These are phyloP conservation scores for Gadopsis marmoratus DNA, from an alignment of 2,797 vertebrate species.

Conservation along the genomic window DNA sequence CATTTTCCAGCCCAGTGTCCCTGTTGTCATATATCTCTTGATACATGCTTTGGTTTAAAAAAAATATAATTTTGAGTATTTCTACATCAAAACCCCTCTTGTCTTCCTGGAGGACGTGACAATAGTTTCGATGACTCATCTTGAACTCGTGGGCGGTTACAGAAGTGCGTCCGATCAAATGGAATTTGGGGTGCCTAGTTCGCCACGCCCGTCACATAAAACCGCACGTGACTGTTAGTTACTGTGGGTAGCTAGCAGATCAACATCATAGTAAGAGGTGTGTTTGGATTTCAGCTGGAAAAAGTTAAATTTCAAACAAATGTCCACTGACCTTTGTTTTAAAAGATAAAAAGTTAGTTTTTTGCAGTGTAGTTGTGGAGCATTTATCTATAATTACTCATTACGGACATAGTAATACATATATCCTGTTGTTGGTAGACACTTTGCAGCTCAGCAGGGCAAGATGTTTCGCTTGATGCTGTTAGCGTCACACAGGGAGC, in stretches of 20 bases:
- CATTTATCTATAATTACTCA: not conserved
- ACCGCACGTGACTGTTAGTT: not conserved
- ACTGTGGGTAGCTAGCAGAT: not conserved
- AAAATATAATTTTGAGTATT: not conserved
- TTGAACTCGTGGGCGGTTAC: not conserved
- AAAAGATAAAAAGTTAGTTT: not conserved
- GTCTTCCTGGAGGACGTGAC: not conserved
- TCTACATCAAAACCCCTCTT: not conserved
- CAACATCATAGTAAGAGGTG: not conserved
- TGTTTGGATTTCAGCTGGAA: not conserved
- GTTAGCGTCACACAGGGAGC: conserved; percentile 34
- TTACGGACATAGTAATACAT: conserved; percentile 8
- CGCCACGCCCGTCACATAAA: not conserved
- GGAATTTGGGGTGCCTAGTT: not conserved
- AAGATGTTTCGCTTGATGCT: conserved; percentile 37
- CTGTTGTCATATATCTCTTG: not conserved
- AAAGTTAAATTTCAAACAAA: not conserved
- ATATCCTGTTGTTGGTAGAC: conserved; percentile 1
- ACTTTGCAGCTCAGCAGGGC: conserved; percentile 33
- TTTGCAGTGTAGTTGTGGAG: not conserved
- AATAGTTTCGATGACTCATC: not conserved
- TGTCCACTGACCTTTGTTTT: not conserved
- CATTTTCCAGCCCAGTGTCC: not conserved
- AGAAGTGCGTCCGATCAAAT: not conserved
- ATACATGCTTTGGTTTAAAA: not conserved